Conservation (phyloP, 2,888 invertebrate genomes). For the Onchidella celtica region DNA sequence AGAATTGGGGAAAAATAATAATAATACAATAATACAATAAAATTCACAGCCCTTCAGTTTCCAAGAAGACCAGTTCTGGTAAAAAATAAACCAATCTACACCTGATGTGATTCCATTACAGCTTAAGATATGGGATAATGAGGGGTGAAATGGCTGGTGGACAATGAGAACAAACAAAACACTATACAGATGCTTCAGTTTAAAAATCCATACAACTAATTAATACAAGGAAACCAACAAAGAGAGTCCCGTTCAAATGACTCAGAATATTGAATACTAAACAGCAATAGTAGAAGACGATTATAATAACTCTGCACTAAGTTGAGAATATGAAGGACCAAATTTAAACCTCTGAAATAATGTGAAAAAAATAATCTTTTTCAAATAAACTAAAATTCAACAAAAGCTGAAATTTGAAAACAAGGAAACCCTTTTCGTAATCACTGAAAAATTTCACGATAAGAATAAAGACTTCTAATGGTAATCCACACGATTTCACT, state of each 20-base stretch:
- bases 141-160: slow-evolving; percentile 35
- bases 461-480: slow-evolving; percentile 10
- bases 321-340: slow-evolving; percentile 33
- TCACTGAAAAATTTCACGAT: slow-evolving; percentile 33
- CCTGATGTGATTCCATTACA: slow-evolving; percentile 32
- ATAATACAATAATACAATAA: slow-evolving; percentile 35
- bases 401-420: background rate
- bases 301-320: slow-evolving; percentile 31
- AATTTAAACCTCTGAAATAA: slow-evolving; percentile 23
- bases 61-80: slow-evolving; percentile 31
- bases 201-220: slow-evolving; percentile 49
- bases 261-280: slow-evolving; percentile 48
- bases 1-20: slow-evolving; percentile 1
- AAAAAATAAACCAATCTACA: slow-evolving; percentile 35
- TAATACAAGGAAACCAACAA: slow-evolving; percentile 46
- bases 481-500: slow-evolving; percentile 8
- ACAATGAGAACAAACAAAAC: slow-evolving; percentile 39
- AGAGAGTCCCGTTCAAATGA: slow-evolving; percentile 36
- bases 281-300: slow-evolving; percentile 44
- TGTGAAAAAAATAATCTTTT: slow-evolving; percentile 17
- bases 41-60: slow-evolving; percentile 51
- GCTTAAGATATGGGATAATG: slow-evolving; percentile 35
- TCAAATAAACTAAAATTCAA: slow-evolving; percentile 3
- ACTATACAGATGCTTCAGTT: slow-evolving; percentile 35
- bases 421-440: slow-evolving; percentile 17